A percentile compares a stretch with the other conserved stretches of the same genome.
phyloP scores from a whole-genome alignment of 1,140 invertebrate genomes.

The Nylanderia fulva region DNA sequence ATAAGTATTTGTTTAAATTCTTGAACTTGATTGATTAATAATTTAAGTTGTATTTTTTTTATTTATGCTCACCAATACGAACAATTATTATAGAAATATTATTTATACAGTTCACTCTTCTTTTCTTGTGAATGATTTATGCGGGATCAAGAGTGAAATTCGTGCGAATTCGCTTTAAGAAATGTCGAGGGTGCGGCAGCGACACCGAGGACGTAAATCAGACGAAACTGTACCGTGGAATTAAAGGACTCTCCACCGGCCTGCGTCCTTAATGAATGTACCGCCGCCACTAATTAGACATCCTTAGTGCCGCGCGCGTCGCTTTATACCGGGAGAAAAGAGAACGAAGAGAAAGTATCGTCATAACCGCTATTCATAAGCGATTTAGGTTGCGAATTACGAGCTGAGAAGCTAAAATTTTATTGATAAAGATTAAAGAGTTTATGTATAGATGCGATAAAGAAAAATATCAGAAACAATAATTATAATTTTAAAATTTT shows the following conservation, averaged over 20 bases:
- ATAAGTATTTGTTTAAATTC: background rate
- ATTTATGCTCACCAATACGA: no score
- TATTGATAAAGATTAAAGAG: conserved; percentile 39
- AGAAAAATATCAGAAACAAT: background rate
- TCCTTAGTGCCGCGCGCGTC: conserved; percentile 66
- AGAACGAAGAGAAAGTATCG: conserved; percentile 62
- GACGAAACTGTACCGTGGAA: conserved; percentile 75
- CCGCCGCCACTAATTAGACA: conserved; percentile 78
- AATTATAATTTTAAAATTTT: conserved; percentile 2
- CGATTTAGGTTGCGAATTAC: conserved; percentile 64
- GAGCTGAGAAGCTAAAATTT: conserved; percentile 2
- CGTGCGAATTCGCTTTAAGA: conserved; percentile 34
- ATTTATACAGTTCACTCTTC: background rate
- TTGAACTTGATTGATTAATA: background rate
- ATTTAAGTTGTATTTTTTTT: background rate
- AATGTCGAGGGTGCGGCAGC: conserved; percentile 41
- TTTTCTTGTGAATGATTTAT: conserved; percentile 10
- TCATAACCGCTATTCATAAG: conserved; percentile 73
- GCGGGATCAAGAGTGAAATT: conserved; percentile 12
- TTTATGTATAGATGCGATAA: background rate
- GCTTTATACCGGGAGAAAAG: conserved; percentile 18
- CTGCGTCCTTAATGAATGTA: conserved; percentile 75
- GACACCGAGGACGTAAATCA: conserved; percentile 77
- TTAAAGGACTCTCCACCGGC: conserved; percentile 75
- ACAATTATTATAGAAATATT: background rate